Evolutionary conservation across 1,140 invertebrate species (phyloP).

Genomic region (Saxidomus purpurata): DNA sequence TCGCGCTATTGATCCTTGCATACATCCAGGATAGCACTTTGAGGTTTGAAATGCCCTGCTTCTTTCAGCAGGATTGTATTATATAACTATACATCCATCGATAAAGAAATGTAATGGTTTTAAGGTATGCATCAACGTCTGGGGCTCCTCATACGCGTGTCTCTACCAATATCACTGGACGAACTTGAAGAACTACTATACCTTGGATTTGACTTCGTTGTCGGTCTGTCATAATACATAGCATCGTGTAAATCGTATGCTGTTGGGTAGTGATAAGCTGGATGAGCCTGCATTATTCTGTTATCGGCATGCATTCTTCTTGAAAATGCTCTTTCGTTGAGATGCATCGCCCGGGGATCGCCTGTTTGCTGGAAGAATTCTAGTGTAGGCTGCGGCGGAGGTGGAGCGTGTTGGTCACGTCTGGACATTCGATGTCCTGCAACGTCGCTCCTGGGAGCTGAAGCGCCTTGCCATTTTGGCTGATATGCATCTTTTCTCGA

Average conservation of each 20-base stretch:
- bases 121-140: not conserved
- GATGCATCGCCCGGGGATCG: not conserved
- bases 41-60: too few relatives aligned
- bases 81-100: too few relatives aligned
- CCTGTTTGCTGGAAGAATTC: not conserved
- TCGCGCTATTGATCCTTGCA: too few relatives aligned
- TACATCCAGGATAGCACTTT: too few relatives aligned
- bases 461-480: constrained; percentile 27
- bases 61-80: too few relatives aligned
- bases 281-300: not conserved
- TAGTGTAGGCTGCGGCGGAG: not conserved
- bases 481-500: constrained; percentile 9
- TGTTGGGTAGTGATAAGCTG: constrained; percentile 31
- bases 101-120: too few relatives aligned
- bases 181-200: constrained; percentile 7
- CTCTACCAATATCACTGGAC: not conserved
- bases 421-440: not conserved
- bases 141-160: not conserved
- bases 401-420: not conserved
- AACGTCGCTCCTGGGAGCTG: not conserved
- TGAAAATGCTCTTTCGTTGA: constrained; percentile 54
- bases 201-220: constrained; percentile 56
- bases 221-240: constrained; percentile 38
- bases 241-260: constrained; percentile 24
- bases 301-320: constrained; percentile 30